Evolutionary conservation across 2,113 vertebrate genomes (phyloP).

Genomic region (Tinamus guttatus): DNA sequence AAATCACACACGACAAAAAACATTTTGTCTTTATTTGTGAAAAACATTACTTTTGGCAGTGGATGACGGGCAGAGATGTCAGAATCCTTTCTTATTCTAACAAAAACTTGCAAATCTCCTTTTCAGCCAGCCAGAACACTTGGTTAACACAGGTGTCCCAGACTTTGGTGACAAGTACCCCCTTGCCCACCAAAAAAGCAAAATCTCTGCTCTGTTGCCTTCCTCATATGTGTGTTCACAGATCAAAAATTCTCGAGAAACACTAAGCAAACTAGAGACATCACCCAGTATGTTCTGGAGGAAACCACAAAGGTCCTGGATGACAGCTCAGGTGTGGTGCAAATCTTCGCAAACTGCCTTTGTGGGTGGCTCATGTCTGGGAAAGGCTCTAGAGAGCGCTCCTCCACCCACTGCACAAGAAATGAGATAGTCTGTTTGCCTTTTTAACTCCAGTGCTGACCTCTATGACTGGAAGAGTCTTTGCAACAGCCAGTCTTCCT

Average conservation of each 20-base stretch:
- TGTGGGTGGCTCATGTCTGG: rapidly evolving
- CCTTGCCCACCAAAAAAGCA: neutral
- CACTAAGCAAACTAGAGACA: neutral
- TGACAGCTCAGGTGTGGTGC: neutral
- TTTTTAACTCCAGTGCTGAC: neutral
- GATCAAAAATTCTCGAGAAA: neutral
- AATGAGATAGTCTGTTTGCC: neutral
- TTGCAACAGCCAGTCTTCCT: neutral
- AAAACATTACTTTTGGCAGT: slow-evolving; percentile 32
- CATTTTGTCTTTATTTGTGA: neutral
- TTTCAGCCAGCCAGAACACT: neutral
- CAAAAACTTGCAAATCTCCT: slow-evolving; percentile 10
- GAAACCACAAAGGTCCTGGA: neutral
- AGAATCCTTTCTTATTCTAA: neutral
- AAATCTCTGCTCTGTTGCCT: neutral
- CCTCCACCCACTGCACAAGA: neutral
- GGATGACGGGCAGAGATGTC: neutral
- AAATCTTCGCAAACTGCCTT: neutral
- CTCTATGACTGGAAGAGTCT: neutral
- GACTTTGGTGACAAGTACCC: neutral
- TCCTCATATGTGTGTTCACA: neutral
- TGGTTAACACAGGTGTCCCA: neutral
- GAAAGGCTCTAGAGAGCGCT: neutral
- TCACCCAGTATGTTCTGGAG: neutral
- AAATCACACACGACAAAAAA: neutral